These are phyloP conservation scores for Rhombomys opimus DNA, from an alignment of 2,113 vertebrate genomes.

Conservation along the genomic window DNA sequence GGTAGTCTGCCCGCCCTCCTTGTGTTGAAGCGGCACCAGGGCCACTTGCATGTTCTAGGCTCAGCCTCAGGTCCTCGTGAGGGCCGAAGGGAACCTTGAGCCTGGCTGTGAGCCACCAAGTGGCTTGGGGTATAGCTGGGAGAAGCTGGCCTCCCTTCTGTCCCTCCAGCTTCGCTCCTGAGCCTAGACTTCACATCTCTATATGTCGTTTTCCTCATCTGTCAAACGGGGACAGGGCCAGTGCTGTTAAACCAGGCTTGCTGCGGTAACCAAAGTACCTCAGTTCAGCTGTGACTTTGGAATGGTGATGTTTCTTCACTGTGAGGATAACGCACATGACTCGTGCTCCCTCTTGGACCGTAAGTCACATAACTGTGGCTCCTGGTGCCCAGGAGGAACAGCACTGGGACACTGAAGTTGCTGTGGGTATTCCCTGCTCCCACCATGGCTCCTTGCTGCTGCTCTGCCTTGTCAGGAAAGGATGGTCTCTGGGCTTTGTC, in stretches of 20 bases:
- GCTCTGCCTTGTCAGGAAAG: not conserved
- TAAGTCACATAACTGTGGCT: not conserved
- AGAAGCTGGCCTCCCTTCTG: not conserved
- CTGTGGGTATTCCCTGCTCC: not conserved
- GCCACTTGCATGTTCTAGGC: not conserved
- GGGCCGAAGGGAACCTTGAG: not conserved
- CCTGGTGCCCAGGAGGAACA: not conserved
- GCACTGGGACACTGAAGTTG: not conserved
- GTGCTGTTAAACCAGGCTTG: not conserved
- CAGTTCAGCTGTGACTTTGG: not conserved
- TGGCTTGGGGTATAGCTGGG: not conserved
- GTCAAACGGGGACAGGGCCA: not conserved
- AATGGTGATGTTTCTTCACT: not conserved
- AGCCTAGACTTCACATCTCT: not conserved
- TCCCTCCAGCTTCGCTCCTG: not conserved
- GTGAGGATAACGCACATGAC: not conserved
- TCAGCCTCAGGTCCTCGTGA: not conserved
- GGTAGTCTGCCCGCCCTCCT: not conserved
- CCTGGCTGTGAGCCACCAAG: not conserved
- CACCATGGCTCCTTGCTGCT: not conserved
- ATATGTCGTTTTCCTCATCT: not conserved
- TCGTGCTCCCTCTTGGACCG: not conserved
- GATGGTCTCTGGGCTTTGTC: not conserved
- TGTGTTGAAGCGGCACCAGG: not conserved
- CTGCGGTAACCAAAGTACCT: rapidly evolving